Evolutionary conservation across 2,113 vertebrate species (phyloP), one percentile per base, ranked within the genome.

Genomic region (Paramisgurnus dabryanus): DNA sequence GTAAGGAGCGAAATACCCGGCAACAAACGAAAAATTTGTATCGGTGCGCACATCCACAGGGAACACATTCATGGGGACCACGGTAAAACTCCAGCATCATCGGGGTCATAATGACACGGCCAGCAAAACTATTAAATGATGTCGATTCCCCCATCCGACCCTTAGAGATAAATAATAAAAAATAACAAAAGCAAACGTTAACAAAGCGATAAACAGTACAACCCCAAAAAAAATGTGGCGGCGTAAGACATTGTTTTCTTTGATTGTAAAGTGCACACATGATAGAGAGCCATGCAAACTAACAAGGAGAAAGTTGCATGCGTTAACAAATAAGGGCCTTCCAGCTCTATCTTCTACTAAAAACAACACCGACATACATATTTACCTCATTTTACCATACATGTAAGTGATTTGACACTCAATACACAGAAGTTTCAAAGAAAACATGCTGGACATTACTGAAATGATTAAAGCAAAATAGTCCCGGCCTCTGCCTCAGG

Each of bases 211-310:
- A 40, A 57, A 76, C 61, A 6, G 41, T 64, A 76, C 60, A 82
- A 55, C 60, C 75, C 22, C 18, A 66, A 74, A 53, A 27, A 34
- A 41, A 60, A 66, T 22, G 57, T 64, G 57, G 61, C 45, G 75
- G 70, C 22, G 67, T 66, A 55, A 47, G 63, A 82, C 70, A 68
- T 66, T 41, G 34, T 81, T 78, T 82, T 81, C 68, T 74, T 73
- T 41, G 74, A 80, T 76, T 86, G 81, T 86, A 86, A 86, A 87
- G 83, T 85, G 86, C 83, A 75, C 79, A 84, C 84, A 83, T 80
- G 83, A 86, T 80, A 34, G 67, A 74, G 82, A 82, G 82, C 83
- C 92, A 93, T 93, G 92, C 93, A 93, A 92, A 93, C 90, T 89
- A 87, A 92, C 92, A 84, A 90, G 83, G 88, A 86, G 71, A 78